A percentile compares a stretch with the other conserved stretches of the same genome.
Evolutionary conservation across 35 echinoderm and acorn worm genomes (phyloP).

Genomic region (Strongylocentrotus purpuratus): DNA sequence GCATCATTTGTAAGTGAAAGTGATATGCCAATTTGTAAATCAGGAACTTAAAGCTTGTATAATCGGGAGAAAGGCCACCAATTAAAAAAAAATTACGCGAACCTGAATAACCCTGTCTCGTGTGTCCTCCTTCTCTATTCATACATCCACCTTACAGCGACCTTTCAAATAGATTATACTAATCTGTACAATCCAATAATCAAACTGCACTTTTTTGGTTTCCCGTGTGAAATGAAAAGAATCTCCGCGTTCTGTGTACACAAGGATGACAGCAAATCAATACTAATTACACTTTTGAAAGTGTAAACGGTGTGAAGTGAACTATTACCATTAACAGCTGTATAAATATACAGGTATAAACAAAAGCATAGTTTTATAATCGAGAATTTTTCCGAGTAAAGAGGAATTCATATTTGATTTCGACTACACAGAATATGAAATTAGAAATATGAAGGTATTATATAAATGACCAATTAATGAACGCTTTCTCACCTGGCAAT

Average conservation of each 20-base stretch:
- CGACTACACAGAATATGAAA: too few relatives aligned
- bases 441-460: too few relatives aligned
- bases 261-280: background rate
- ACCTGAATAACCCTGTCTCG: background rate
- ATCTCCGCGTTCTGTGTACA: background rate
- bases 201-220: background rate
- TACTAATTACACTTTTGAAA: background rate
- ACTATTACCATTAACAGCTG: background rate
- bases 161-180: background rate
- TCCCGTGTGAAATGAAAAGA: background rate
- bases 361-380: background rate
- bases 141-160: background rate
- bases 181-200: slow-evolving; percentile 13
- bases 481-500: too few relatives aligned
- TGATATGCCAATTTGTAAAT: too few relatives aligned
- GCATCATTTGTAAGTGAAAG: too few relatives aligned
- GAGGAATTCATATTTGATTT: too few relatives aligned
- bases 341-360: background rate
- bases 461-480: too few relatives aligned
- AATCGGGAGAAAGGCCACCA: too few relatives aligned
- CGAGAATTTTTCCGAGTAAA: background rate
- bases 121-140: background rate
- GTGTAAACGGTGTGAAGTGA: background rate
- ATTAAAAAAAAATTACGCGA: too few relatives aligned
- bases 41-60: too few relatives aligned